Conservation (phyloP, 2,113 vertebrate species). For the Eonycteris spelaea region DNA sequence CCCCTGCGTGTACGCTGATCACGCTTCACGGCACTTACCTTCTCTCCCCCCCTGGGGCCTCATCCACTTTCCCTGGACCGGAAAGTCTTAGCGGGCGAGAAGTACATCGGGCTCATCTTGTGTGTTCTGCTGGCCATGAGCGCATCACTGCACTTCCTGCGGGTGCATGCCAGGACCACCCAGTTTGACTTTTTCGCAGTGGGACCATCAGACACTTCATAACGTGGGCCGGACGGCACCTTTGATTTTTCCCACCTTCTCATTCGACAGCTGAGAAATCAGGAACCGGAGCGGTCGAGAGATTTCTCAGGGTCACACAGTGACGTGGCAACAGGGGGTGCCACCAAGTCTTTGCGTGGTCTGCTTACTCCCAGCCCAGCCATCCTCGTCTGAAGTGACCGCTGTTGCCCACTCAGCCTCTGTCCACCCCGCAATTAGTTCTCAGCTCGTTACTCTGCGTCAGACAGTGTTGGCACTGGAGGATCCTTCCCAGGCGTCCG, state of each 20-base stretch:
- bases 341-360: background rate
- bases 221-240: too few species aligned
- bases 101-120: background rate
- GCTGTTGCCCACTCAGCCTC: accelerated
- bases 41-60: background rate
- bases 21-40: background rate
- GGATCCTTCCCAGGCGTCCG: background rate
- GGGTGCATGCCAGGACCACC: too few species aligned
- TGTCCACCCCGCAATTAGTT: background rate
- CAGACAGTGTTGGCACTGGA: background rate
- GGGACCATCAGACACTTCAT: background rate
- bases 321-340: background rate
- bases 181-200: background rate
- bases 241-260: background rate
- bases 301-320: background rate
- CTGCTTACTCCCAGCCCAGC: accelerated
- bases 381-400: background rate
- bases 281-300: background rate
- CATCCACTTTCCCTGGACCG: background rate
- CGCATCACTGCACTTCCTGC: background rate
- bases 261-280: background rate
- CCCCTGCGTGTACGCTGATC: background rate
- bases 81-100: background rate
- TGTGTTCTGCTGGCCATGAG: background rate
- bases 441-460: background rate